These are phyloP conservation scores for Pelosia muscerda DNA, from an alignment of 2,888 invertebrate genomes.

Conservation along the genomic window DNA sequence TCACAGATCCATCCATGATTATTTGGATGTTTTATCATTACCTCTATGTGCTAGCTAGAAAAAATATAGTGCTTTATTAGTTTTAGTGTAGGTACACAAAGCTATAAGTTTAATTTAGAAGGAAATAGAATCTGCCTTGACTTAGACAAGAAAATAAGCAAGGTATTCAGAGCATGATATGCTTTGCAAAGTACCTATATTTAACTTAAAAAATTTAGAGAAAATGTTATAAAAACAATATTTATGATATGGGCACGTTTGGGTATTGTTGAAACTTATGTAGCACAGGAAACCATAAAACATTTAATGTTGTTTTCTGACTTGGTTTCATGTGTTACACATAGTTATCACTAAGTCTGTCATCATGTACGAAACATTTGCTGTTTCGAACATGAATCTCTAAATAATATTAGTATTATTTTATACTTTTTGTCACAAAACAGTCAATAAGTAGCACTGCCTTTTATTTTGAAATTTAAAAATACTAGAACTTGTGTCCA, in stretches of 20 bases:
- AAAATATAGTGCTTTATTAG: slow-evolving; percentile 57
- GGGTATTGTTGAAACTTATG: slow-evolving; percentile 53
- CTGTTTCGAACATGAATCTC: slow-evolving; percentile 30
- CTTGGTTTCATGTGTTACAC: slow-evolving; percentile 50
- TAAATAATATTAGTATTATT: slow-evolving; percentile 16
- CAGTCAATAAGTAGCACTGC: slow-evolving; percentile 27
- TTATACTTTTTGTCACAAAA: slow-evolving; percentile 39
- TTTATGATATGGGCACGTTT: slow-evolving; percentile 8
- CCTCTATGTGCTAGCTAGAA: slow-evolving; percentile 67
- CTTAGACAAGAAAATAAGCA: slow-evolving; percentile 6
- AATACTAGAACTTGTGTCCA: slow-evolving; percentile 24
- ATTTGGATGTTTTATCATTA: slow-evolving; percentile 53
- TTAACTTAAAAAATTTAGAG: no score
- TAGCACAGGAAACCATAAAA: slow-evolving; percentile 51
- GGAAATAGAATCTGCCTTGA: slow-evolving; percentile 5
- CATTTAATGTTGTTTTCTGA: background rate
- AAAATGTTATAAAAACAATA: no score
- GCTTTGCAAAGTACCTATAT: background rate
- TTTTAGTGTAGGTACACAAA: slow-evolving; percentile 15
- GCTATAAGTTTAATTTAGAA: background rate
- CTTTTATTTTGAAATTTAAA: slow-evolving; percentile 23
- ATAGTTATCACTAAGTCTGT: slow-evolving; percentile 29
- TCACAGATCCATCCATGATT: slow-evolving; percentile 81
- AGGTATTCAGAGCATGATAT: slow-evolving; percentile 66
- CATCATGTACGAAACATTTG: slow-evolving; percentile 18